Conservation (phyloP, 2,888 invertebrate genomes). For the Hemithea aestivaria region DNA sequence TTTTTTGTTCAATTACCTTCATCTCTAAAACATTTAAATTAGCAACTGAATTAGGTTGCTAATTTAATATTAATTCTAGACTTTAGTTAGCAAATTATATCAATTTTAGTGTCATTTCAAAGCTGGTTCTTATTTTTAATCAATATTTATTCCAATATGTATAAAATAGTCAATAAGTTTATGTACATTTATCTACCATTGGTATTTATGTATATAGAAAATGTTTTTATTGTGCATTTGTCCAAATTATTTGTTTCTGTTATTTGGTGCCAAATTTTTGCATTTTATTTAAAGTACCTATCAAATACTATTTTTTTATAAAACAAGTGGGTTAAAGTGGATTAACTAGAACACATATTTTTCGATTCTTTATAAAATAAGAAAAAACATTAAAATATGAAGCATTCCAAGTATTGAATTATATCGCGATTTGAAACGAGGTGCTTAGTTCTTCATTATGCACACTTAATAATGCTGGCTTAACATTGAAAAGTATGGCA, state of each 20-base stretch:
- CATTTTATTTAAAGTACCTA: slow-evolving; percentile 1
- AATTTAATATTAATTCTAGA: too few relatives aligned
- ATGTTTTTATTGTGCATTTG: slow-evolving; percentile 27
- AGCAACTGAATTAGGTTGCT: too few relatives aligned
- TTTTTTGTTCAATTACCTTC: too few relatives aligned
- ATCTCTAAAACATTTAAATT: too few relatives aligned
- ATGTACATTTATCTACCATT: slow-evolving; percentile 16
- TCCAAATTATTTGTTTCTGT: slow-evolving; percentile 18
- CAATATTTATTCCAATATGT: background rate
- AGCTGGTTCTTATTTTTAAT: background rate
- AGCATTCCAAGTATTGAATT: slow-evolving; percentile 34
- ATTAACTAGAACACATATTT: slow-evolving; percentile 31
- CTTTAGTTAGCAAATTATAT: too few relatives aligned
- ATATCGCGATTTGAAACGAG: slow-evolving; percentile 17
- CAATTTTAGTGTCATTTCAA: too few relatives aligned
- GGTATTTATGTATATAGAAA: slow-evolving; percentile 26
- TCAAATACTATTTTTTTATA: slow-evolving; percentile 19
- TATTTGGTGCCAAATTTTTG: slow-evolving; percentile 44
- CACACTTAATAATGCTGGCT: too few relatives aligned
- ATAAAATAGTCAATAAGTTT: background rate
- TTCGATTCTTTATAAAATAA: slow-evolving; percentile 35
- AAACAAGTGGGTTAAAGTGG: too few relatives aligned
- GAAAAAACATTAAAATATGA: slow-evolving; percentile 19
- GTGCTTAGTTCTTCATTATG: slow-evolving; percentile 11
- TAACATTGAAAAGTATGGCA: too few relatives aligned